Percentiles rank a stretch among this genome's conserved stretches.
phyloP scores from a whole-genome alignment of 2,113 vertebrate species.

The Cynocephalus volans region DNA sequence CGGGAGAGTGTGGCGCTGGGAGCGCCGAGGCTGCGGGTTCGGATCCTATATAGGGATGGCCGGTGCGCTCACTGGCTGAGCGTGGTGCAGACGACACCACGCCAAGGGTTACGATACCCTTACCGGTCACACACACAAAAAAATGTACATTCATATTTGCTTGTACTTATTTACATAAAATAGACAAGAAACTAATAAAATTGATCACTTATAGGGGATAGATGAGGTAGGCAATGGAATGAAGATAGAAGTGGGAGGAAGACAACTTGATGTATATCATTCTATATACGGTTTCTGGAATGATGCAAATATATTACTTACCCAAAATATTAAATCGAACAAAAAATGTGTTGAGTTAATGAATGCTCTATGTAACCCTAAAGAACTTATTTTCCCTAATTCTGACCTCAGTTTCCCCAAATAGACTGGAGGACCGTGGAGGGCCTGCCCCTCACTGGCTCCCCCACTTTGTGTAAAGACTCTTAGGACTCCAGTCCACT shows the following conservation, averaged over 20 bases:
- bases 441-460: background rate
- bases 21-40: no score
- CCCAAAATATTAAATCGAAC: background rate
- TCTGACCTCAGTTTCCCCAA: background rate
- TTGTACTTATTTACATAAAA: background rate
- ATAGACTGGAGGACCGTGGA: background rate
- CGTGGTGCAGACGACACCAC: no score
- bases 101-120: no score
- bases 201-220: background rate
- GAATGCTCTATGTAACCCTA: background rate
- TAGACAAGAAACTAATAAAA: background rate
- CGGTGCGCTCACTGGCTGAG: no score
- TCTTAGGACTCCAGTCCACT: background rate
- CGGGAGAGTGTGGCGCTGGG: no score
- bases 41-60: no score
- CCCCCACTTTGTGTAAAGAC: background rate
- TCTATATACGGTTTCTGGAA: background rate
- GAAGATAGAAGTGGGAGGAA: background rate
- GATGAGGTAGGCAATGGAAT: background rate
- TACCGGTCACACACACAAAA: background rate
- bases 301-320: background rate
- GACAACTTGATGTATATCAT: background rate
- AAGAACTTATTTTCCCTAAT: background rate
- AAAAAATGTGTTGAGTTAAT: background rate
- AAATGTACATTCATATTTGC: background rate